These are phyloP conservation scores for Siderastrea siderea DNA, from an alignment of 92 coral and sea anemone genomes.

Conservation along the genomic window DNA sequence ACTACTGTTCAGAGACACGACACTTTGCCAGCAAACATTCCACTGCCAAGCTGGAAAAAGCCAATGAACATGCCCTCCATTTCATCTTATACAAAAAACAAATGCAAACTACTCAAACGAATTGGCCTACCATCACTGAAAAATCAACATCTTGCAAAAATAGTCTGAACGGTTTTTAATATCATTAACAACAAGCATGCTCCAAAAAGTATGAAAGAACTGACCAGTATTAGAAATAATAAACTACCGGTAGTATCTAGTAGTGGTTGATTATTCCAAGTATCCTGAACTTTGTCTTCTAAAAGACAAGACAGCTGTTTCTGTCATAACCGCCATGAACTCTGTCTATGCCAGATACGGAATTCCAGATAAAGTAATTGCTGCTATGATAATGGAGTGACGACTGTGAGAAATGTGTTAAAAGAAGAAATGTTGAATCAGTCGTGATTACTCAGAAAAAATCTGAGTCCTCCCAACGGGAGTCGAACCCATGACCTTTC, in stretches of 20 bases:
- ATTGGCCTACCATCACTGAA: not conserved
- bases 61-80: slow-evolving; percentile 33
- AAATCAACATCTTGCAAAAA: too few relatives aligned
- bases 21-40: slow-evolving; percentile 35
- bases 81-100: not conserved
- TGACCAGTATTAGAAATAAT: not conserved
- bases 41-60: slow-evolving; percentile 35
- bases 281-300: slow-evolving; percentile 21
- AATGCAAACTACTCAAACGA: not conserved
- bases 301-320: slow-evolving; percentile 31
- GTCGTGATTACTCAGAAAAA: too few relatives aligned
- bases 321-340: slow-evolving; percentile 39
- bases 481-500: too few relatives aligned
- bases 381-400: too few relatives aligned
- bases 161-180: not conserved
- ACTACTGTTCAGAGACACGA: slow-evolving; percentile 47
- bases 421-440: too few relatives aligned
- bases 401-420: too few relatives aligned
- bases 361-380: slow-evolving; percentile 48
- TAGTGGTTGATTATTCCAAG: slow-evolving; percentile 44
- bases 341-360: slow-evolving; percentile 51
- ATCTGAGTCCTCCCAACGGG: too few relatives aligned
- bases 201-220: not conserved
- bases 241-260: not conserved
- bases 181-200: not conserved